Evolutionary conservation across 2,888 invertebrate species (phyloP).

Genomic region (Harpalus rufipes): DNA sequence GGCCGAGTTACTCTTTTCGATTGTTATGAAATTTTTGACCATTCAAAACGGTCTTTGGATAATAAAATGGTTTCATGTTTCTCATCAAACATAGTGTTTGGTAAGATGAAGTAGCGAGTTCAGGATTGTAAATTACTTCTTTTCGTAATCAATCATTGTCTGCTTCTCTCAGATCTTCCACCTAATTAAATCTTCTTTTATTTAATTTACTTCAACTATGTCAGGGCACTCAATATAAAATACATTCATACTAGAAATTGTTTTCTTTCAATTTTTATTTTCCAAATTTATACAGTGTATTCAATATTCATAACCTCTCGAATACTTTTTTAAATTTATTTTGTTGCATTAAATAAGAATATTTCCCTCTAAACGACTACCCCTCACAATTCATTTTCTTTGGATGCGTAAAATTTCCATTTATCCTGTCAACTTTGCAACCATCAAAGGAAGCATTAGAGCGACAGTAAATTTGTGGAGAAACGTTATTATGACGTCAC

Average conservation of each 20-base stretch:
- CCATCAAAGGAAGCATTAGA: constrained; percentile 24
- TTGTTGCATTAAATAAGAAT: constrained; percentile 5
- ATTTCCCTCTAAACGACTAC: constrained; percentile 9
- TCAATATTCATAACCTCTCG: no score
- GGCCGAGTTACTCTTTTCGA: no score
- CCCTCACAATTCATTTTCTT: constrained; percentile 26
- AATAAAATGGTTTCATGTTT: neutral
- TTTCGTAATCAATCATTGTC: neutral
- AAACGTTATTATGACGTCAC: constrained; percentile 44
- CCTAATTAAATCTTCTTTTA: neutral
- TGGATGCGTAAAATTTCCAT: constrained; percentile 30
- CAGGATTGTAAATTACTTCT: neutral
- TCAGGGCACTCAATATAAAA: neutral
- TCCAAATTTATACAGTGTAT: no score
- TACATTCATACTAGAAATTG: no score
- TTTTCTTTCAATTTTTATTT: no score
- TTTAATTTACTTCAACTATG: neutral
- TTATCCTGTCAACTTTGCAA: constrained; percentile 37
- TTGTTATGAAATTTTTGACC: no score
- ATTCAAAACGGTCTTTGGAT: neutral
- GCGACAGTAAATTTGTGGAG: constrained; percentile 8
- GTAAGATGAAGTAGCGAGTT: neutral
- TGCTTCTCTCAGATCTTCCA: neutral
- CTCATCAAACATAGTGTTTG: neutral
- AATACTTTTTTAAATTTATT: neutral